These are phyloP conservation scores for Hipparchia semele DNA, from an alignment of 2,888 invertebrate genomes.

Conservation along the genomic window DNA sequence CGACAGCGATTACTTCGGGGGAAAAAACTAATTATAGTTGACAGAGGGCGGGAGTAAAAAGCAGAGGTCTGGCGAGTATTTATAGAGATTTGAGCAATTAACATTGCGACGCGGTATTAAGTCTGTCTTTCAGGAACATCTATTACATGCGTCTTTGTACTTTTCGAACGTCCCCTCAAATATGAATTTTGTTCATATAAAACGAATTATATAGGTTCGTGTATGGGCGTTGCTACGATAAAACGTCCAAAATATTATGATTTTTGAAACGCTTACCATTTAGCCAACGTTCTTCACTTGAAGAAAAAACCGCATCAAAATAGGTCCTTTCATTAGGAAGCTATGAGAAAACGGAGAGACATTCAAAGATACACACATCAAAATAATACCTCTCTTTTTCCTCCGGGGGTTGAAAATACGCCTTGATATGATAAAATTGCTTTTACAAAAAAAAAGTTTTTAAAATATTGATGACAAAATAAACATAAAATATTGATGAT, in stretches of 20 bases:
- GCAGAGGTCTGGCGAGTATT: conserved; percentile 45
- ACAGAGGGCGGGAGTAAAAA: conserved; percentile 58
- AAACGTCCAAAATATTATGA: not conserved
- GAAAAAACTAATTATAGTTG: conserved; percentile 75
- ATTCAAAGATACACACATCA: too few species aligned
- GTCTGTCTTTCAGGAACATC: conserved; percentile 37
- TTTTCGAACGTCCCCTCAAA: conserved; percentile 23
- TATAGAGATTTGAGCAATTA: conserved; percentile 46
- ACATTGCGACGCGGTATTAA: conserved; percentile 48
- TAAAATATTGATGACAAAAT: not conserved
- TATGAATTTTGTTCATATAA: conserved; percentile 7
- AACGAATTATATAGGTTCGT: not conserved
- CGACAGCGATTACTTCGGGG: conserved; percentile 68
- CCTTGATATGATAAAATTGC: not conserved
- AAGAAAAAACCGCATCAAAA: too few species aligned
- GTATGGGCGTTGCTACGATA: not conserved
- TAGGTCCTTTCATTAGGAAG: too few species aligned
- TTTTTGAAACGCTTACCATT: not conserved
- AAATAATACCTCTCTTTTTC: too few species aligned
- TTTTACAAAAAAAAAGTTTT: not conserved
- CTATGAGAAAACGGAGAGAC: too few species aligned
- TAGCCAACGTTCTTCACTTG: too few species aligned
- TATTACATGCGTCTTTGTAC: conserved; percentile 31
- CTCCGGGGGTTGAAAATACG: not conserved
- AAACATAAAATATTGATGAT: conserved; percentile 9